Percentiles rank a stretch among this genome's conserved stretches.
Evolutionary conservation across 2,888 invertebrate species (phyloP).

Genomic region (Callyntrura sp.): DNA sequence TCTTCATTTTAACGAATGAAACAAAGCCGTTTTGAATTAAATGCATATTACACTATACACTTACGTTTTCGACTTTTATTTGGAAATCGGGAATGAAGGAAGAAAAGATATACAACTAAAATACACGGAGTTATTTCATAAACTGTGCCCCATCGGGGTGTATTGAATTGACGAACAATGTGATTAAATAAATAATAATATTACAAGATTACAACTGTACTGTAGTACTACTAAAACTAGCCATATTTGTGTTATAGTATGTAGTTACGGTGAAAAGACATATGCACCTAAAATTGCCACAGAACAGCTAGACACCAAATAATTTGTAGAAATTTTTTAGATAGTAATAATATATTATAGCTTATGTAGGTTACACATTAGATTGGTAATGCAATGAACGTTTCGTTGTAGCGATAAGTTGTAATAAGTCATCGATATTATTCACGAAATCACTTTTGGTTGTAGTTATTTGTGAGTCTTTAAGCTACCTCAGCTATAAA

Average conservation of each 20-base stretch:
- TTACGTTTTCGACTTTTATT: too few species aligned
- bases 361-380: neutral
- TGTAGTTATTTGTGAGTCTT: neutral
- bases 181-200: constrained; percentile 23
- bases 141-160: too few species aligned
- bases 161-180: constrained; percentile 8
- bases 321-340: constrained; percentile 50
- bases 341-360: neutral
- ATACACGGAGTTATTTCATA: too few species aligned
- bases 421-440: neutral
- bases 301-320: constrained; percentile 67
- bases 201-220: constrained; percentile 7
- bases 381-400: neutral
- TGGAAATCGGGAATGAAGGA: too few species aligned
- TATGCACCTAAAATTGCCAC: constrained; percentile 12
- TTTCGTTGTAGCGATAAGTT: neutral
- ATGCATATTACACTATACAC: too few species aligned
- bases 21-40: too few species aligned
- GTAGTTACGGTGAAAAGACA: neutral
- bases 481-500: constrained; percentile 65
- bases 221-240: constrained; percentile 20
- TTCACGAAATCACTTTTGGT: neutral
- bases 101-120: too few species aligned
- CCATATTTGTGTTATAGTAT: constrained; percentile 26
- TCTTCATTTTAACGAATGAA: too few species aligned